Base-by-base conservation (phyloP, 2,113 vertebrate genomes). In the Dasyurus viverrinus region DNA sequence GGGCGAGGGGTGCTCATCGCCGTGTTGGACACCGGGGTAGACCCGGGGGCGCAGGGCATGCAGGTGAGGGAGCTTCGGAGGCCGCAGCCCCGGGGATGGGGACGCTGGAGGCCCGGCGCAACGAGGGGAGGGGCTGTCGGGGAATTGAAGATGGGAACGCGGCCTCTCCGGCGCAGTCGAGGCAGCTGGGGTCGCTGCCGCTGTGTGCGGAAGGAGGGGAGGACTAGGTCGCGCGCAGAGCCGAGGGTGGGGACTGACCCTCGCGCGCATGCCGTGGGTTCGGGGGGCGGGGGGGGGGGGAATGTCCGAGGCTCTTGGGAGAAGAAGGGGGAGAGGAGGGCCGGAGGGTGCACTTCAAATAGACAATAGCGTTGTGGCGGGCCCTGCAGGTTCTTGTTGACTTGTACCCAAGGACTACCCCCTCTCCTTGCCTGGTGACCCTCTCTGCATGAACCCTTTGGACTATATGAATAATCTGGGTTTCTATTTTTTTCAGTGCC, bases 1-100 rank as follows among this genome's bases (percentile, higher is more conserved):
- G 99, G 99, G 54, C 98, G 99, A 14, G 99, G 99, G 3, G 99
- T 99, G 90, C 98, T 99, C 92, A 98, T 99, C 95, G 99, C 99
- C 0, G 98, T 99, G 92, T 98, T 99, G 95, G 99, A 99, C 98
- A 99, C 99, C 22, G 99, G 99, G 52, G 99, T 99, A 94, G 99
- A 99, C 91, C 99, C 99, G 0, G 99, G 99, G 92, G 99, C 99
- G 50, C 99, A 99, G 92, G 99, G 99, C 98, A 99, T 99, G 99
- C 99, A 99, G 99, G 99, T 99, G 98, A 98, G 91, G 84, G 47
- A 5, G 92, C 42, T 50, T 0, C 52, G 6, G 42, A 84, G 10
- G 93, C 93, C 96, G 89, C 23, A 50, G 95, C 90, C 95, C 42
- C 54, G n/a, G 95, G 52, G 92, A 48, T 42, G 95, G 42, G 53